Evolutionary conservation across 2,888 invertebrate genomes (phyloP).

Genomic region (Melieria crassipennis): DNA sequence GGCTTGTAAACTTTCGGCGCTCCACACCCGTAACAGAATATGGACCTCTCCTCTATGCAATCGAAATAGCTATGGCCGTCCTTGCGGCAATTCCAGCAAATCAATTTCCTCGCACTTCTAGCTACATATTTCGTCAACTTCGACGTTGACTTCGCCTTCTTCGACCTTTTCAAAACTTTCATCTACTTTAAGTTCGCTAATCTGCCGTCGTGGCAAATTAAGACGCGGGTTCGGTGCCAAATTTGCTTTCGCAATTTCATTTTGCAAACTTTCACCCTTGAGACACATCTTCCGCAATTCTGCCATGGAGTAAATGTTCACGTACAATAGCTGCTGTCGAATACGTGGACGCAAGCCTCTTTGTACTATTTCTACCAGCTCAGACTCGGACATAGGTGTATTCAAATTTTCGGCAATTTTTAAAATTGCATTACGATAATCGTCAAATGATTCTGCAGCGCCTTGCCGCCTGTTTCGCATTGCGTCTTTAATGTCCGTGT

Average conservation of each 20-base stretch:
- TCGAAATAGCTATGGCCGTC: conserved; percentile 4
- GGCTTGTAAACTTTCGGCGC: conserved; percentile 1
- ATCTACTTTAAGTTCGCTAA: too few species aligned
- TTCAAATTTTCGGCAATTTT: conserved; percentile 27
- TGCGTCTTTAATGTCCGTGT: conserved; percentile 25
- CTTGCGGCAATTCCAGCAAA: neutral
- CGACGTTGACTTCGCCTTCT: too few species aligned
- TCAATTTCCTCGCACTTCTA: neutral
- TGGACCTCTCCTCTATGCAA: neutral
- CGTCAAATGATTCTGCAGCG: conserved; percentile 22
- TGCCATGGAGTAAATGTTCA: conserved; percentile 28
- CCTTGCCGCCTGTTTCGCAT: conserved; percentile 28
- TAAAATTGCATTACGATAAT: conserved; percentile 25
- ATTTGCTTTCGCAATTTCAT: conserved; percentile 5
- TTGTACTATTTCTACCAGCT: conserved; percentile 33
- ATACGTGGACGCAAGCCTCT: conserved; percentile 20
- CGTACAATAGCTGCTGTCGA: conserved; percentile 28
- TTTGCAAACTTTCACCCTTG: conserved; percentile 30
- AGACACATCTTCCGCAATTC: conserved; percentile 24
- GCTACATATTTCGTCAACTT: too few species aligned
- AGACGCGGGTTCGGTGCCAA: too few species aligned
- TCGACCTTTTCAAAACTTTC: too few species aligned
- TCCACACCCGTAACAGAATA: conserved; percentile 19
- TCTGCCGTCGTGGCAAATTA: too few species aligned
- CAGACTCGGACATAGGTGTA: conserved; percentile 12